Evolutionary conservation across 2,113 vertebrate genomes (phyloP).

Genomic region (Coracopsis vasa): DNA sequence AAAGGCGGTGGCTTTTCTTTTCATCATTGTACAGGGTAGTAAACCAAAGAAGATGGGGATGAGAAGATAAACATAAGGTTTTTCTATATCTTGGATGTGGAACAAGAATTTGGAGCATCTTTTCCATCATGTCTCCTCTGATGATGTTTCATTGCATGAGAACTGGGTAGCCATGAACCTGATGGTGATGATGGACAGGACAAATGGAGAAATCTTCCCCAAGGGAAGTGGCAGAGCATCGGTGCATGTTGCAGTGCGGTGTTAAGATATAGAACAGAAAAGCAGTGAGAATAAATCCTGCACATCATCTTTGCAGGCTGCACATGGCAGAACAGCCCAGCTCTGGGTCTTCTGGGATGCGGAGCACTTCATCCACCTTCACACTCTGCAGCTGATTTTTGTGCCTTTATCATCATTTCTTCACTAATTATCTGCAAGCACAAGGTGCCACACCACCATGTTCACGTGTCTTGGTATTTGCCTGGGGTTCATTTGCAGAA

Average conservation of each 20-base stretch:
- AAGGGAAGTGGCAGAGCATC: fast-evolving
- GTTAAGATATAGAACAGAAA: not conserved
- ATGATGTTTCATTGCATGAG: not conserved
- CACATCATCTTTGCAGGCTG: not conserved
- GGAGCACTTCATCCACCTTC: not conserved
- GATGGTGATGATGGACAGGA: fast-evolving
- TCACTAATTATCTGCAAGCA: not conserved
- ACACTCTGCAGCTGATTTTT: not conserved
- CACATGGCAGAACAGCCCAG: fast-evolving
- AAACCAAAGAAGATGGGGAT: not conserved
- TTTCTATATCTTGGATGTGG: fast-evolving
- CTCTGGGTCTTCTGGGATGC: not conserved
- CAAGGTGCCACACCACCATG: not conserved
- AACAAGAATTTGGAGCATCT: not conserved
- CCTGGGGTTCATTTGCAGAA: not conserved
- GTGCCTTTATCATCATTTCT: not conserved
- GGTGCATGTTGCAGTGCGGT: fast-evolving
- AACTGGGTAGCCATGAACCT: not conserved
- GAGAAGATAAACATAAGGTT: not conserved
- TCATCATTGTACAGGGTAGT: not conserved
- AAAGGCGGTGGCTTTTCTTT: not conserved
- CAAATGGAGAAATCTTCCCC: not conserved
- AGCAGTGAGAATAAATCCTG: not conserved
- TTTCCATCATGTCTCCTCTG: not conserved
- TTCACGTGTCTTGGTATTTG: not conserved